Percentiles rank a stretch among this genome's conserved stretches.
Evolutionary conservation across 2,113 vertebrate genomes (phyloP).

Genomic region (Mustelus asterias): DNA sequence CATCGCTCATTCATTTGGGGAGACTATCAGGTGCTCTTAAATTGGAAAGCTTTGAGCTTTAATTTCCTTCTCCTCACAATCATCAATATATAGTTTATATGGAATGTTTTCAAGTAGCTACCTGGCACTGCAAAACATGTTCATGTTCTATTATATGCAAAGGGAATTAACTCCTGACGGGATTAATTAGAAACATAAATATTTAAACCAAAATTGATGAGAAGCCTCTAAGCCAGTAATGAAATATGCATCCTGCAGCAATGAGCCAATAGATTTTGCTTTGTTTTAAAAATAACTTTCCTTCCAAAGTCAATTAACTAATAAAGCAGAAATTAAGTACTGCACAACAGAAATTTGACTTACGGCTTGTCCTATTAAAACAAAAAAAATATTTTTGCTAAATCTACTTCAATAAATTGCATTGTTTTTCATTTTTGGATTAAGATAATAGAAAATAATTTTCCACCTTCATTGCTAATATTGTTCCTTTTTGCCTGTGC

Average conservation of each 20-base stretch:
- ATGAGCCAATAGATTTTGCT: neutral
- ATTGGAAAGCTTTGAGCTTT: neutral
- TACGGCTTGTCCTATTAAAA: neutral
- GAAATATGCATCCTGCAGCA: neutral
- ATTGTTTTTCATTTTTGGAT: neutral
- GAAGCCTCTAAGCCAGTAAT: neutral
- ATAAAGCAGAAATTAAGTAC: neutral
- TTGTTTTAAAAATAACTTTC: neutral
- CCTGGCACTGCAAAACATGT: neutral
- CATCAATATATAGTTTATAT: neutral
- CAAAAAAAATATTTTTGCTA: neutral
- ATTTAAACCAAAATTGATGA: slow-evolving; percentile 5
- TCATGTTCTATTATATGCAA: neutral
- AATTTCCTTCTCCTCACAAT: neutral
- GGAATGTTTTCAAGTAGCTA: neutral
- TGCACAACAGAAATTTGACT: neutral
- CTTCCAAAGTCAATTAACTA: neutral
- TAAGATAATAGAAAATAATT: neutral
- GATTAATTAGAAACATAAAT: slow-evolving; percentile 20
- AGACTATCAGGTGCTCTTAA: neutral
- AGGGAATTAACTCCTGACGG: neutral
- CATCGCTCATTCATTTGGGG: neutral
- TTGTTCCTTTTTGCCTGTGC: neutral
- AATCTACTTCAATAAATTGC: neutral
- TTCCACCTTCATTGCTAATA: neutral